Conservation (phyloP, 2,797 vertebrate species). For the Glossophaga mutica region DNA sequence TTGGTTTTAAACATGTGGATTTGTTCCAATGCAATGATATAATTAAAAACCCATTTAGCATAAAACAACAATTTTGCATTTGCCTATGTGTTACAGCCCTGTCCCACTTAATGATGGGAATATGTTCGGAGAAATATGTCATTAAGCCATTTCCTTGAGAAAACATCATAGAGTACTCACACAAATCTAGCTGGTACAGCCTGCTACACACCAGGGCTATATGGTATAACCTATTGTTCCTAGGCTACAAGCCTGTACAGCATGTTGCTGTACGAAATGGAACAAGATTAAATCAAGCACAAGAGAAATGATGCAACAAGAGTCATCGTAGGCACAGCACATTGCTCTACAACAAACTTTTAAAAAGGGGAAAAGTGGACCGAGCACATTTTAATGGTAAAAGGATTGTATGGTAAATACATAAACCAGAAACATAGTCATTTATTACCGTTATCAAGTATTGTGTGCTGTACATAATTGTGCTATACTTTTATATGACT, state of each 20-base stretch:
- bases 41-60: not conserved
- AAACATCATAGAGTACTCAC: not conserved
- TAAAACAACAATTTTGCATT: not conserved
- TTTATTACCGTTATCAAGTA: not conserved
- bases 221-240: not conserved
- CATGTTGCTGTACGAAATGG: not conserved
- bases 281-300: not conserved
- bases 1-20: not conserved
- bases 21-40: not conserved
- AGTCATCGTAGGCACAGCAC: not conserved
- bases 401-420: not conserved
- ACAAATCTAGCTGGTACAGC: not conserved
- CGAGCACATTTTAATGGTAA: not conserved
- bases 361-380: not conserved
- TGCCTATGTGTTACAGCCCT: not conserved
- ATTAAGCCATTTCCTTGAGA: not conserved
- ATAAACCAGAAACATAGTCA: not conserved
- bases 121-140: not conserved
- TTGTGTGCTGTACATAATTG: not conserved
- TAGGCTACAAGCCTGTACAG: not conserved
- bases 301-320: not conserved
- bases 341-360: not conserved
- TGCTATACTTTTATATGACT: not conserved
- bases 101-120: not conserved
- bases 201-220: not conserved